Base-by-base conservation (phyloP, 1,140 invertebrate species). In the Leptinotarsa undecemlineata region DNA sequence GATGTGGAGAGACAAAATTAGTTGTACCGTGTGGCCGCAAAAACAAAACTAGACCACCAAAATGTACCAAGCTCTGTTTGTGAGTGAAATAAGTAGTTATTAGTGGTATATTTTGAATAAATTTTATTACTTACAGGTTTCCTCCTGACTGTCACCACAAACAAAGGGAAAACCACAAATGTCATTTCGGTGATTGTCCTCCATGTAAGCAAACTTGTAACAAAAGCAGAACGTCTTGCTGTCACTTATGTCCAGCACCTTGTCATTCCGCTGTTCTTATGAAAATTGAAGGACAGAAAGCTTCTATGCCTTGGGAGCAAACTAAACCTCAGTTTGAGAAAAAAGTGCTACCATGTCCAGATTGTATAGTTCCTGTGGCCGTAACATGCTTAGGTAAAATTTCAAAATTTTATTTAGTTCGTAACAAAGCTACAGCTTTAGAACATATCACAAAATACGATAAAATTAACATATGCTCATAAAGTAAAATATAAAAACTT, bases 161-260 rank as follows among this genome's bases (percentile, higher is more conserved):
- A 60, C 88, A 86, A 76, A 86, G 90, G 15, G 88, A 93, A 73
- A 88, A 88, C 14, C 96, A 98, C 84, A 88, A 88, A 26, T 98
- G 96, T 83, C 96, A 98, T 85, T 95, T 94, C 84, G 94, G 93
- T 0, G 88, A 91, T 14, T 98, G 96, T 86, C 95, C 95, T 11
- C 90, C 92, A 0, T 98, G 96, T 84, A 87, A 86, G 51, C 91
- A 93, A 81, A 85, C 90, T 17, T 98, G 96, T 85, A 86, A 85
- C 0, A 90, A 92, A 79, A 74, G 78, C 1, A 82, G 88, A 14
- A 82, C 86, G 33, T 83, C 79, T n/a, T 98, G 96, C 87, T 86
- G 86, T 1, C 96, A 98, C 85, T 82, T 85, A 0, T 98, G 96
- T 85, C 88, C 89, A 62, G 88, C 88, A 1, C 75, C 85, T 20